Percentiles rank a stretch among this genome's conserved stretches.
Evolutionary conservation across 2,797 vertebrate species (phyloP).

Genomic region (Eurystomus glaucurus): DNA sequence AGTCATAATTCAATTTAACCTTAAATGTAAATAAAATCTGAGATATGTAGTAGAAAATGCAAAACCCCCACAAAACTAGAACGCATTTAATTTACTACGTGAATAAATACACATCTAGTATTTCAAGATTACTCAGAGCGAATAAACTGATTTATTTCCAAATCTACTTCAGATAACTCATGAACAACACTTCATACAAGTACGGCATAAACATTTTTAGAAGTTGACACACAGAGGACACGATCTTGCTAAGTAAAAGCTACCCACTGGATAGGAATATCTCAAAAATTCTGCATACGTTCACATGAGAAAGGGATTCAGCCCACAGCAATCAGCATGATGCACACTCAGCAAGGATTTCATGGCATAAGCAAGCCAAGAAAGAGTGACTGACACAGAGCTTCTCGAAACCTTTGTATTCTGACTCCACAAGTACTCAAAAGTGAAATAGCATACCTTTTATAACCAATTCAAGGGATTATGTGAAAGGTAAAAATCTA

Average conservation of each 20-base stretch:
- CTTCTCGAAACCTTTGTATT: neutral
- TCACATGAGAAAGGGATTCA: neutral
- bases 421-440: neutral
- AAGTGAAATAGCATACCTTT: neutral
- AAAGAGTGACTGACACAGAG: fast-evolving
- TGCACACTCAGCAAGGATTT: neutral
- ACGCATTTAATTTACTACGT: neutral
- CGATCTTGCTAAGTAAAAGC: neutral
- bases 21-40: neutral
- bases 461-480: neutral
- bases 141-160: neutral
- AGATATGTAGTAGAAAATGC: neutral
- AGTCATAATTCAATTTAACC: neutral
- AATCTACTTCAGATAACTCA: neutral
- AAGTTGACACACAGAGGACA: neutral
- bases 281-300: neutral
- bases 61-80: neutral
- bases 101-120: neutral
- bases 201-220: fast-evolving
- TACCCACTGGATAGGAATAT: neutral
- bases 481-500: neutral
- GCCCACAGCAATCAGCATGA: neutral
- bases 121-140: neutral
- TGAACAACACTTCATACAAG: fast-evolving
- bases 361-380: neutral